Conservation (phyloP, 2,797 vertebrate genomes). For the Poecilia velifera region DNA sequence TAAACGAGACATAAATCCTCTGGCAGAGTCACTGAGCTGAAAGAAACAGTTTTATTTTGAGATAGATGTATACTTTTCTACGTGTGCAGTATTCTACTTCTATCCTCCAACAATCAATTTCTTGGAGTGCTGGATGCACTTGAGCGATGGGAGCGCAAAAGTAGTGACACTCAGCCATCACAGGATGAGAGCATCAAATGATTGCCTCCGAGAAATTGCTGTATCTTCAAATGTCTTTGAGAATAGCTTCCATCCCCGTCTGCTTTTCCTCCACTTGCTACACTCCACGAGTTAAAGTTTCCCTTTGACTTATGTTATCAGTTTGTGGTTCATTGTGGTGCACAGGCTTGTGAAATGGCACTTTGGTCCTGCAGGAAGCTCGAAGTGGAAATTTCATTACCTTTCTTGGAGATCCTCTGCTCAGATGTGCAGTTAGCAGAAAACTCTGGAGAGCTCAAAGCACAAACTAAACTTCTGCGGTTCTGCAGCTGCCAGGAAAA, state of each 20-base stretch:
- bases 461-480: constrained; percentile 23
- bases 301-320: constrained; percentile 76
- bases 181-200: constrained; percentile 74
- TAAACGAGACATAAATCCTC: constrained; percentile 29
- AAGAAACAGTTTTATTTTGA: constrained; percentile 45
- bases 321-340: constrained; percentile 64
- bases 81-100: constrained; percentile 58
- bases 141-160: constrained; percentile 71
- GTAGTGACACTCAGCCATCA: constrained; percentile 76
- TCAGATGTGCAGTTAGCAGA: constrained; percentile 58
- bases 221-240: constrained; percentile 75
- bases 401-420: constrained; percentile 59
- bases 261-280: constrained; percentile 53
- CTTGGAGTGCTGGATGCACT: constrained; percentile 69
- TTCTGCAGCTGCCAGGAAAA: constrained; percentile 29
- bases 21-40: constrained; percentile 17
- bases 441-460: constrained; percentile 47
- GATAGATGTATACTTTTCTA: constrained; percentile 55
- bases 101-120: constrained; percentile 74
- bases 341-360: constrained; percentile 72
- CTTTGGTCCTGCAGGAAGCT: constrained; percentile 69
- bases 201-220: constrained; percentile 75
- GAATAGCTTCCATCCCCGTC: constrained; percentile 67
- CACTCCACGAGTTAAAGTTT: constrained; percentile 65
- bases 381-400: constrained; percentile 75